Evolutionary conservation across 2,888 invertebrate genomes (phyloP), one percentile per base, ranked within the genome.

Genomic region (Leptopilina myrica): DNA sequence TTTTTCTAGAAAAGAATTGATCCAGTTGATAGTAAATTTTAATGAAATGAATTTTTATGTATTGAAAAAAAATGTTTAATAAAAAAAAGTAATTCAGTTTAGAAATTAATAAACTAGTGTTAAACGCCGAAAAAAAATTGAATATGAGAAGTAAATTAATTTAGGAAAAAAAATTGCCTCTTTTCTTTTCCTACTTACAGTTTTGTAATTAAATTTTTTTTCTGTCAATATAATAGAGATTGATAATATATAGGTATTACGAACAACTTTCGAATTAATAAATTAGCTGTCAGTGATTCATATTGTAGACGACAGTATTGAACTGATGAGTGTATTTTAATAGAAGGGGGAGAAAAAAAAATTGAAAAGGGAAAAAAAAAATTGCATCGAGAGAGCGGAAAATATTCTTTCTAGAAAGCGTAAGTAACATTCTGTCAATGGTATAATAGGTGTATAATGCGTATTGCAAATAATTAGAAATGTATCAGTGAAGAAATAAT

Each of bases 391-490:
- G 59, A 59, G 59, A 59, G 59, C 59, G 59, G 59, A 59, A 59
- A 59, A n/a, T 59, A 59, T 59, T 7, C 14, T 59, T 59, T 59
- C 59, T 59, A 59, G 59, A 59, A 59, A 59, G 59, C 15, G 59
- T n/a, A 15, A 59, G 59, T 59, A 59, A 15, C 59, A n/a, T 59
- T 59, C 59, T 59, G 59, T 59, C 15, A 15, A 15, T 15, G 33
- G 20, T 53, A 59, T 75, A 75, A 75, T 64, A 56, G n/a, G 56
- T 20, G 43, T 43, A 49, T 49, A 76, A 20, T 53, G 76, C 64
- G 62, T n/a, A 65, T 65, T 53, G 76, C 46, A 64, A 49, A 53
- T 76, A 65, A 76, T 76, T 76, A 76, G 76, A 65, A 62, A 64
- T 40, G 76, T 76, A 76, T 76, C 64, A 76, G 64, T 53, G 76